phyloP scores from a whole-genome alignment of 2,888 invertebrate species.

The Amphipyra tragopoginis region DNA sequence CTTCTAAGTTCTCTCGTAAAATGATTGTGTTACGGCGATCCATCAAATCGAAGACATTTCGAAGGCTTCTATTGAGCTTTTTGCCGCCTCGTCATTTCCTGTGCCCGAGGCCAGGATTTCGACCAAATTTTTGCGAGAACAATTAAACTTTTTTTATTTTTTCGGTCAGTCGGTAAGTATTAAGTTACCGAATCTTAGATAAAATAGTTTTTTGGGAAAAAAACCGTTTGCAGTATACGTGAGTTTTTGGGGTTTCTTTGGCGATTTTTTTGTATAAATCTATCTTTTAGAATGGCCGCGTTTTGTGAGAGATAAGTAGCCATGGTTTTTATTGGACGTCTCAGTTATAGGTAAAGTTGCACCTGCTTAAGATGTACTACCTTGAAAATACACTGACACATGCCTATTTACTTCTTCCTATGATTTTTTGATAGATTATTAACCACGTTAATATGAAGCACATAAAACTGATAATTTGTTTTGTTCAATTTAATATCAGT shows the following conservation, averaged over 20 bases:
- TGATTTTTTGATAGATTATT: too few species aligned
- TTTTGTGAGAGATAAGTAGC: slow-evolving; percentile 71
- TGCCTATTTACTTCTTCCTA: background rate
- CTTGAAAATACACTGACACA: slow-evolving; percentile 20
- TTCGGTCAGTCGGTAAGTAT: slow-evolving; percentile 84
- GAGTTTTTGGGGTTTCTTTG: slow-evolving; percentile 69
- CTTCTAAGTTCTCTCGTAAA: slow-evolving; percentile 77
- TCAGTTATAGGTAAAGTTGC: slow-evolving; percentile 52
- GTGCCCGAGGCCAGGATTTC: slow-evolving; percentile 79
- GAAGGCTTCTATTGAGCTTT: slow-evolving; percentile 83
- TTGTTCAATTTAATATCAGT: too few species aligned
- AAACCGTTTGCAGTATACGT: slow-evolving; percentile 67
- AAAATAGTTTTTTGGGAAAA: slow-evolving; percentile 74
- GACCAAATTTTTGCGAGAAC: slow-evolving; percentile 83
- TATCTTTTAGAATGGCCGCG: slow-evolving; percentile 63
- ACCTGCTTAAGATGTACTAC: slow-evolving; percentile 54
- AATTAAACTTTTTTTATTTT: slow-evolving; percentile 81
- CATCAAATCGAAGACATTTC: slow-evolving; percentile 85
- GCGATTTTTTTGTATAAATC: slow-evolving; percentile 62
- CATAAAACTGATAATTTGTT: too few species aligned
- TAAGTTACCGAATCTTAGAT: slow-evolving; percentile 79
- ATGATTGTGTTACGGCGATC: slow-evolving; percentile 88
- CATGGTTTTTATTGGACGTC: slow-evolving; percentile 59
- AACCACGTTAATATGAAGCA: too few species aligned
- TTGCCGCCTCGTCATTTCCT: slow-evolving; percentile 86